Base-by-base conservation (phyloP, 2,797 vertebrate species). In the Tragopan temminckii region DNA sequence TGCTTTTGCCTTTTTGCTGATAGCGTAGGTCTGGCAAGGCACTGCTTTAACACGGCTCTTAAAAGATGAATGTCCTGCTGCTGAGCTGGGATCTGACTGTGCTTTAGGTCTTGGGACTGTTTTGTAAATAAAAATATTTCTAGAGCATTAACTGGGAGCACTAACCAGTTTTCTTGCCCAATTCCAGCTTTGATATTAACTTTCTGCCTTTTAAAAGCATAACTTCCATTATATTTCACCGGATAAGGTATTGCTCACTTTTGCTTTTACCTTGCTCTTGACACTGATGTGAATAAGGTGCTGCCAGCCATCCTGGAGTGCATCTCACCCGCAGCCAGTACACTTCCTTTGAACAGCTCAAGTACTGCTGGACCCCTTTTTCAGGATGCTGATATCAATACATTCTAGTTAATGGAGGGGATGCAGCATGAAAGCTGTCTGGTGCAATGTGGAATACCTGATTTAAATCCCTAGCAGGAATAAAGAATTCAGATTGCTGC, bases 161-260 rank as follows among this genome's bases (percentile, higher is more conserved):
- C 57, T 91, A 95, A 95, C 36, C 0, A 0, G 23, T 69, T 72
- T 81, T 67, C 76, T 75, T 1, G 2, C 50, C 0, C 0, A 69
- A 78, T 63, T 88, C 50, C 64, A 88, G 76, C 81, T 83, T 83
- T 27, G 72, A 29, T 40, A 25, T 62, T 69, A 69, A 59, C 58
- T 40, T 85, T 58, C 59, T 72, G n/a, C 74, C 67, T 86, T 88
- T 77, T 67, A 17, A 86, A 90, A 91, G 14, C 13, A 5, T 59
- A 46, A 19, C 18, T 76, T 62, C 43, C 50, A 8, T 85, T 77
- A 43, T 40, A 29, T 78, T 42, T 40, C 69, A 15, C 72, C 8
- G 40, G 52, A 31, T 4, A 7, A 69, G 31, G 86, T 35, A 83
- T 48, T 1, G 1, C 71, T 94, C 68, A 29, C 79, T 78, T 25